phyloP scores from a whole-genome alignment of 1,140 invertebrate genomes.

The Caligus rogercresseyi region DNA sequence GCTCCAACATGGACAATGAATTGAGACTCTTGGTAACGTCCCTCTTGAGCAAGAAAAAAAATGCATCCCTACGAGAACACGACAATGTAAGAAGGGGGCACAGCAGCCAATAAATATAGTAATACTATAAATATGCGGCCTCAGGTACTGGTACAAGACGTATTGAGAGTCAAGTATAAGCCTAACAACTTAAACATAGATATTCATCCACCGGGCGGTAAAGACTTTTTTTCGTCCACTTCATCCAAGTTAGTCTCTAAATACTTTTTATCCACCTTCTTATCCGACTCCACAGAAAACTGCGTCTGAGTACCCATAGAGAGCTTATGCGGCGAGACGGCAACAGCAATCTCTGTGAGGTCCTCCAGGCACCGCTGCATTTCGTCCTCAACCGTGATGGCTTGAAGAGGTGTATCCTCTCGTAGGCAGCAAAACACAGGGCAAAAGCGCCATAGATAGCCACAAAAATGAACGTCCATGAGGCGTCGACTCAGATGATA shows the following conservation, averaged over 20 bases:
- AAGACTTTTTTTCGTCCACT: neutral
- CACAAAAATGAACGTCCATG: neutral
- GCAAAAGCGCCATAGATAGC: neutral
- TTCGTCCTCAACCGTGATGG: neutral
- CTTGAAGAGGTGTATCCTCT: neutral
- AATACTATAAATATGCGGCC: too few relatives aligned
- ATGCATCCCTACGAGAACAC: too few relatives aligned
- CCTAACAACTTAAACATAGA: too few relatives aligned
- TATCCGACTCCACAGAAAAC: neutral
- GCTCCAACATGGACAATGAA: too few relatives aligned
- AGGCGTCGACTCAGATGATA: neutral
- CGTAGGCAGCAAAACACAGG: neutral
- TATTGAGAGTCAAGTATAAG: too few relatives aligned
- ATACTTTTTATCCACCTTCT: neutral
- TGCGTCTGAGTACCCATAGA: neutral
- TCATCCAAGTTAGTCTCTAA: neutral
- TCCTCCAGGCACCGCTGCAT: neutral
- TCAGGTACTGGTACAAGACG: too few relatives aligned
- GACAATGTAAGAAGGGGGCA: too few relatives aligned
- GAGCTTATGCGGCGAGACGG: neutral
- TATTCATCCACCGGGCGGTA: too few relatives aligned
- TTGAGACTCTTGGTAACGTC: too few relatives aligned
- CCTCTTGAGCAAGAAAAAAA: too few relatives aligned
- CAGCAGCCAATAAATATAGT: too few relatives aligned
- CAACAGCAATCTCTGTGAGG: neutral